These are phyloP conservation scores for Bungarus multicinctus DNA, from an alignment of 2,113 vertebrate genomes.

Conservation along the genomic window DNA sequence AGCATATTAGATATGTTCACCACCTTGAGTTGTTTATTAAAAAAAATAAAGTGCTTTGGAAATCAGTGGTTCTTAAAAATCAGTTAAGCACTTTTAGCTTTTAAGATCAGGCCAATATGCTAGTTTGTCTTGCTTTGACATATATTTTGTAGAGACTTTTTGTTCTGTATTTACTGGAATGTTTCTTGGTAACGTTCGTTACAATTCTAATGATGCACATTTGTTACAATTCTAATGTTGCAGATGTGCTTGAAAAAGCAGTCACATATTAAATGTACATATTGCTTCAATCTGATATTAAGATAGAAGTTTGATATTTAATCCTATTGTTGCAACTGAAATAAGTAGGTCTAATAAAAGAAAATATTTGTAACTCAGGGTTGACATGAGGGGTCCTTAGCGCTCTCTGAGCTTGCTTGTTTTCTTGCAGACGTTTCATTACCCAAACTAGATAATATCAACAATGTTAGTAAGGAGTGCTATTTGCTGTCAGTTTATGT, in stretches of 20 bases:
- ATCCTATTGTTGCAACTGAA: not conserved
- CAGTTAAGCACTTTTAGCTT: not conserved
- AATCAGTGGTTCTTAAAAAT: not conserved
- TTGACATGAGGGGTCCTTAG: not conserved
- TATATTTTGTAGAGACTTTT: not conserved
- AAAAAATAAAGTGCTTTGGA: not conserved
- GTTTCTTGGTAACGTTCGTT: not conserved
- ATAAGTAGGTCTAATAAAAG: not conserved
- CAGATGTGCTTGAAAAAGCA: not conserved
- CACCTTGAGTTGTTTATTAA: not conserved
- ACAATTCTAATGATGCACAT: not conserved
- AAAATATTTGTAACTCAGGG: not conserved
- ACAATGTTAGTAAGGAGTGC: not conserved
- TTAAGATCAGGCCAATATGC: not conserved
- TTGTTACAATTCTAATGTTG: not conserved
- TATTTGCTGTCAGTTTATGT: not conserved
- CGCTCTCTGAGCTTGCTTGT: not conserved
- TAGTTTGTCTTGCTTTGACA: not conserved
- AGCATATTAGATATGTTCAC: not conserved
- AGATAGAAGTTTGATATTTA: not conserved
- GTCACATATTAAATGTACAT: not conserved
- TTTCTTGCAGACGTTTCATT: not conserved
- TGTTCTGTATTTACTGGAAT: not conserved
- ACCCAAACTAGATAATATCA: not conserved
- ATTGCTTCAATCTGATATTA: not conserved